These are phyloP conservation scores for Lethrus apterus DNA, from an alignment of 1,140 invertebrate genomes.

Conservation along the genomic window DNA sequence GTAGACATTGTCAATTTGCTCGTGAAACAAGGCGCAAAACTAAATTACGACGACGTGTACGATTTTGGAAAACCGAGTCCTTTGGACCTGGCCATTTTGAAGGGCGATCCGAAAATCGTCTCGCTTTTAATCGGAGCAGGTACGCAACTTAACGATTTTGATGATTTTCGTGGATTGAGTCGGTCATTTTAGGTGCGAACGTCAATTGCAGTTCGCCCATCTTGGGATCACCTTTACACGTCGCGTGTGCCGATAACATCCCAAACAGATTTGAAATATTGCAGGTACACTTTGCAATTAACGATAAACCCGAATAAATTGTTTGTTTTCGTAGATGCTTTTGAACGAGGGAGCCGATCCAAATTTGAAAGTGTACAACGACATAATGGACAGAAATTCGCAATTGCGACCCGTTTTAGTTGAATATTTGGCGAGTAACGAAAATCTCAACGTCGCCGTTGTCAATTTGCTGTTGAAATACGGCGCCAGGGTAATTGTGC, in stretches of 20 bases:
- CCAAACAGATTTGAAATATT: constrained; percentile 61
- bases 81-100: constrained; percentile 75
- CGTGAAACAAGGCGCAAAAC: constrained; percentile 68
- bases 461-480: constrained; percentile 68
- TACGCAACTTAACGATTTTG: constrained; percentile 32
- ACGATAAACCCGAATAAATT: background rate
- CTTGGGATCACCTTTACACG: constrained; percentile 77
- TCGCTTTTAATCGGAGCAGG: constrained; percentile 60
- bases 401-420: constrained; percentile 68
- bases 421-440: constrained; percentile 75
- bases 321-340: constrained; percentile 50
- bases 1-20: constrained; percentile 71
- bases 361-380: constrained; percentile 67
- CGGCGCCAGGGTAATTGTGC: constrained; percentile 66
- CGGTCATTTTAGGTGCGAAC: constrained; percentile 55
- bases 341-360: constrained; percentile 70
- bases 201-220: constrained; percentile 76
- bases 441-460: constrained; percentile 58
- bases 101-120: constrained; percentile 68
- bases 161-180: background rate
- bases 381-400: constrained; percentile 52
- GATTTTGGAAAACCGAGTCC: constrained; percentile 75
- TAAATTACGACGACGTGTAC: constrained; percentile 54
- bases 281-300: constrained; percentile 19
- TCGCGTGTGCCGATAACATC: constrained; percentile 78